phyloP scores from a whole-genome alignment of 2,888 invertebrate genomes.

The Drosophila nigritarsus region DNA sequence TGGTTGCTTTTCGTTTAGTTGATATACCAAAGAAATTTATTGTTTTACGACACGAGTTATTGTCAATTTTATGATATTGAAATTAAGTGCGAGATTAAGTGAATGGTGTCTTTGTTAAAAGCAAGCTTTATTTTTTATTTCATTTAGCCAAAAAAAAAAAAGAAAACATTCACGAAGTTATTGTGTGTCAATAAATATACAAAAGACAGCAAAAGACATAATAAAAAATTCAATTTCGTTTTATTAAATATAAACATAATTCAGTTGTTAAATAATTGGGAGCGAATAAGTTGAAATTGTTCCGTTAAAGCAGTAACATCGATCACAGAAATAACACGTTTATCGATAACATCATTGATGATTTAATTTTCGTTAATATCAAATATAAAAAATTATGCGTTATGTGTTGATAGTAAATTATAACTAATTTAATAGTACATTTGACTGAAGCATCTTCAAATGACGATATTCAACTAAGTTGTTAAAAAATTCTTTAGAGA shows the following conservation, averaged over 20 bases:
- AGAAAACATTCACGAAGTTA: constrained; percentile 37
- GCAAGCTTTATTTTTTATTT: constrained; percentile 68
- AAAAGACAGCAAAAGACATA: constrained; percentile 44
- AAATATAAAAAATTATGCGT: background rate
- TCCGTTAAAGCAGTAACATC: background rate
- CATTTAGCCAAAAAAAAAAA: constrained; percentile 50
- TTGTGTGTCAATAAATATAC: constrained; percentile 66
- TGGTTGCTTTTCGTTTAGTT: constrained; percentile 64
- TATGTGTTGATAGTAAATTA: background rate
- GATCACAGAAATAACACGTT: background rate
- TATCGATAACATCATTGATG: background rate
- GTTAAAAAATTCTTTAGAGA: background rate
- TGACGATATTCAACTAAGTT: background rate
- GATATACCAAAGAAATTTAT: constrained; percentile 69
- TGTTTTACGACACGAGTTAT: constrained; percentile 24
- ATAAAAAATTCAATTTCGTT: background rate
- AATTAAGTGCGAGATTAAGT: constrained; percentile 43
- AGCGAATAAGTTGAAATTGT: background rate
- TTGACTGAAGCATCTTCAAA: background rate
- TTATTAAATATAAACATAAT: background rate
- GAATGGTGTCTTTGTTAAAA: constrained; percentile 61
- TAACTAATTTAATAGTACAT: background rate
- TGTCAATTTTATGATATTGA: constrained; percentile 50
- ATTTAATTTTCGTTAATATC: background rate
- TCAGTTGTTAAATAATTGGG: background rate